Percentiles rank a stretch among this genome's conserved stretches.
These are phyloP conservation scores for Nebria ingens DNA, from an alignment of 1,140 invertebrate species.

Conservation along the genomic window DNA sequence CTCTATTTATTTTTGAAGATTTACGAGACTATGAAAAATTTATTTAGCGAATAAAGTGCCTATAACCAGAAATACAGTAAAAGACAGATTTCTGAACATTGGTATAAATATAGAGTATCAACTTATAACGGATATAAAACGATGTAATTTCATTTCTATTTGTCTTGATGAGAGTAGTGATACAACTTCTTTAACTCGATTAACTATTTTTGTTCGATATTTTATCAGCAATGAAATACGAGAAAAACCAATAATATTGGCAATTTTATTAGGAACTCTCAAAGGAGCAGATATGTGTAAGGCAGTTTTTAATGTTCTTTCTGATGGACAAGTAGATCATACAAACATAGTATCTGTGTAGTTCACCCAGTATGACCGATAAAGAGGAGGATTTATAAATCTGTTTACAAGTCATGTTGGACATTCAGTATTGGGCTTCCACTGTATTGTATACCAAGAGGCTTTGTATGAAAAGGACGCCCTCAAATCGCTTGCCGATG, in stretches of 20 bases:
- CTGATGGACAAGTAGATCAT: background rate
- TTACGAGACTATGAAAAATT: conserved; percentile 20
- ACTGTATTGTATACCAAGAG: conserved; percentile 19
- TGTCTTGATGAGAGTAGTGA: conserved; percentile 12
- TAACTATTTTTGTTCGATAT: conserved; percentile 14
- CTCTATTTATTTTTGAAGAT: conserved; percentile 16
- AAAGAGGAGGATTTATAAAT: conserved; percentile 1
- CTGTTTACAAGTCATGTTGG: conserved; percentile 13
- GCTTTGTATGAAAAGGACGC: conserved; percentile 15
- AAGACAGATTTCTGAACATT: conserved; percentile 20
- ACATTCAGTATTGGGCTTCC: conserved; percentile 21
- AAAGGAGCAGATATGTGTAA: conserved; percentile 19
- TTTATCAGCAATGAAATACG: background rate
- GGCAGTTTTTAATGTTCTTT: conserved; percentile 18
- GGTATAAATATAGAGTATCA: conserved; percentile 20
- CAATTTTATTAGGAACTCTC: conserved; percentile 17
- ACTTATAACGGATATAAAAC: conserved; percentile 17
- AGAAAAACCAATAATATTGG: conserved; percentile 18
- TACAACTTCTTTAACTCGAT: conserved; percentile 8
- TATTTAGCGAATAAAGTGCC: conserved; percentile 19
- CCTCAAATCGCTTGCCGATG: conserved; percentile 21
- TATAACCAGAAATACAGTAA: conserved; percentile 21
- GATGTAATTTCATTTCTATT: conserved; percentile 9
- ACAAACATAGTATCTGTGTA: conserved; percentile 18
- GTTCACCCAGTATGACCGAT: conserved; percentile 15